phyloP scores from a whole-genome alignment of 2,797 vertebrate species.

The Luscinia megarhynchos region DNA sequence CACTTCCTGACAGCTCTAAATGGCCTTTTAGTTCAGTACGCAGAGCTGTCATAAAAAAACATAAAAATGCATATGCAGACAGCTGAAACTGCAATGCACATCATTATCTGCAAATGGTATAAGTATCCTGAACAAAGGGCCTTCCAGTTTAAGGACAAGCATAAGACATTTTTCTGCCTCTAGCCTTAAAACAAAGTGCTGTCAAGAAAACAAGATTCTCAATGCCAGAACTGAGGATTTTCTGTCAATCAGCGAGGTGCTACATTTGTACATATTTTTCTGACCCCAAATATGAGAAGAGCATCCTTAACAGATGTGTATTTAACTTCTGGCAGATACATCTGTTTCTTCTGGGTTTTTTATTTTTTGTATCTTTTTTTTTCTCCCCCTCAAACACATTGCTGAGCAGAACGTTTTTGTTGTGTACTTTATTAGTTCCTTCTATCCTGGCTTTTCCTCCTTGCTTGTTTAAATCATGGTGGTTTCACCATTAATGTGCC shows the following conservation, averaged over 20 bases:
- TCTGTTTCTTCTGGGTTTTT: conserved; percentile 76
- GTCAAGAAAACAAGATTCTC: conserved; percentile 86
- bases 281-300: conserved; percentile 83
- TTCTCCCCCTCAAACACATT: conserved; percentile 56
- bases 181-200: conserved; percentile 88
- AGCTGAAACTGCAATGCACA: conserved; percentile 87
- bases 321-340: conserved; percentile 85
- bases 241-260: conserved; percentile 84
- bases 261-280: conserved; percentile 86
- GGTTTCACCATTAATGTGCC: not conserved
- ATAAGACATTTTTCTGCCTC: conserved; percentile 85
- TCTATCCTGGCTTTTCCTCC: conserved; percentile 14
- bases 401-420: conserved; percentile 38
- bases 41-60: conserved; percentile 88
- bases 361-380: conserved; percentile 54
- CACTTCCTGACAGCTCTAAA: conserved; percentile 88
- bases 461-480: not conserved
- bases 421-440: conserved; percentile 59
- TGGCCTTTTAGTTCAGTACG: conserved; percentile 87
- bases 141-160: conserved; percentile 84
- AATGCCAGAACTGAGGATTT: conserved; percentile 81
- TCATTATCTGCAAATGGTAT: conserved; percentile 88
- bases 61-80: conserved; percentile 88
- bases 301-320: conserved; percentile 82
- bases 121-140: conserved; percentile 86